Percentiles rank a stretch among this genome's conserved stretches.
These are phyloP conservation scores for Chloroclysta siterata DNA, from an alignment of 2,888 invertebrate species.

Conservation along the genomic window DNA sequence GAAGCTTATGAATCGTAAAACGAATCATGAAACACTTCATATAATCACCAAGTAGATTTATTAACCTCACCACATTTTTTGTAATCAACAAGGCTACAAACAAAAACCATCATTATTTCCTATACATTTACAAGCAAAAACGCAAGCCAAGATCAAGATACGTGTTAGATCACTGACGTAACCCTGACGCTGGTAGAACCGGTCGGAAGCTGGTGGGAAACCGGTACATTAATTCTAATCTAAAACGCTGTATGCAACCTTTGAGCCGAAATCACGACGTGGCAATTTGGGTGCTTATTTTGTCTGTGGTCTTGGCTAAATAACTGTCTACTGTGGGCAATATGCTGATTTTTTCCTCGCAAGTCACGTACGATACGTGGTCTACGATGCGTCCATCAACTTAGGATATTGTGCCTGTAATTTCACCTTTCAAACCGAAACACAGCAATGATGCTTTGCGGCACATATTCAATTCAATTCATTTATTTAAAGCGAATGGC, in stretches of 20 bases:
- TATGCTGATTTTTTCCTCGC: too few relatives aligned
- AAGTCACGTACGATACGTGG: too few relatives aligned
- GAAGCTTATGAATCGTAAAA: too few relatives aligned
- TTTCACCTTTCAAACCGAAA: too few relatives aligned
- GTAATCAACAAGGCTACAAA: not conserved
- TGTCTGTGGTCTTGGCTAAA: too few relatives aligned
- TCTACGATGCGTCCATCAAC: too few relatives aligned
- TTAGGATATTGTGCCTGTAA: too few relatives aligned
- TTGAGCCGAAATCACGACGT: not conserved
- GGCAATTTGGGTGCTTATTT: not conserved
- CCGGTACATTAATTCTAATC: slow-evolving; percentile 13
- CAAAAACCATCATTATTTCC: slow-evolving; percentile 1
- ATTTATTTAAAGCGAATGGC: too few relatives aligned
- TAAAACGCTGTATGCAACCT: not conserved
- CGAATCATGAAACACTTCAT: too few relatives aligned
- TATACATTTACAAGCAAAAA: not conserved
- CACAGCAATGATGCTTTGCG: too few relatives aligned
- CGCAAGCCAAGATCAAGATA: slow-evolving; percentile 10
- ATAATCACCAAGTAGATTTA: not conserved
- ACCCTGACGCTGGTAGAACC: slow-evolving; percentile 16
- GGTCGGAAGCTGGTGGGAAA: slow-evolving; percentile 22
- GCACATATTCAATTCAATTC: too few relatives aligned
- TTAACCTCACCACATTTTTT: not conserved
- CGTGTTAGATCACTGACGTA: slow-evolving; percentile 28
- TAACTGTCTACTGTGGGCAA: too few relatives aligned